Conservation (phyloP, 2,113 vertebrate genomes). For the Pan paniscus region DNA sequence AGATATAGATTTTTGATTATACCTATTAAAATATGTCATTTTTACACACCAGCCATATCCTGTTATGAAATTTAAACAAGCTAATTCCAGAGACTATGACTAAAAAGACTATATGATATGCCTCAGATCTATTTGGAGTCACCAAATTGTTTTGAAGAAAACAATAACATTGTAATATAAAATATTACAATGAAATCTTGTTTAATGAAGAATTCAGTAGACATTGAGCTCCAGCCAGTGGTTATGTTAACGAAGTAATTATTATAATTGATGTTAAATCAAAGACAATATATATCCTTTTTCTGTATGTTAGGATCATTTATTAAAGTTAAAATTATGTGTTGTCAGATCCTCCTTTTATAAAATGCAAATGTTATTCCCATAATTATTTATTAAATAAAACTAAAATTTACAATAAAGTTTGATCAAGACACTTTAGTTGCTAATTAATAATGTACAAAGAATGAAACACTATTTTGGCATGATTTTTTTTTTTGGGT, state of each 20-base stretch:
- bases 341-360: neutral
- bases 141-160: neutral
- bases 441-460: neutral
- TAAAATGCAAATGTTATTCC: neutral
- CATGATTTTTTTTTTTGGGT: neutral
- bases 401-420: neutral
- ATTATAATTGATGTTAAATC: neutral
- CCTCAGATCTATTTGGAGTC: neutral
- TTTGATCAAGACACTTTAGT: neutral
- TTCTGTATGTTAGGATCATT: neutral
- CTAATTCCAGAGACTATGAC: neutral
- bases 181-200: neutral
- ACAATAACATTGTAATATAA: neutral
- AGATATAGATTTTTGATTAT: neutral
- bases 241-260: neutral
- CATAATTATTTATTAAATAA: neutral
- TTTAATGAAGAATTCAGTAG: neutral
- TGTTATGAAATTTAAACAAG: neutral
- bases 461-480: neutral
- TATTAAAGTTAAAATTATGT: neutral
- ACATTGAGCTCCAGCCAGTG: neutral
- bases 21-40: neutral
- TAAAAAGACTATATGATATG: neutral
- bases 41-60: neutral
- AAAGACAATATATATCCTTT: neutral